Base-by-base conservation (phyloP, 2,888 invertebrate genomes). In the Griposia aprilina region DNA sequence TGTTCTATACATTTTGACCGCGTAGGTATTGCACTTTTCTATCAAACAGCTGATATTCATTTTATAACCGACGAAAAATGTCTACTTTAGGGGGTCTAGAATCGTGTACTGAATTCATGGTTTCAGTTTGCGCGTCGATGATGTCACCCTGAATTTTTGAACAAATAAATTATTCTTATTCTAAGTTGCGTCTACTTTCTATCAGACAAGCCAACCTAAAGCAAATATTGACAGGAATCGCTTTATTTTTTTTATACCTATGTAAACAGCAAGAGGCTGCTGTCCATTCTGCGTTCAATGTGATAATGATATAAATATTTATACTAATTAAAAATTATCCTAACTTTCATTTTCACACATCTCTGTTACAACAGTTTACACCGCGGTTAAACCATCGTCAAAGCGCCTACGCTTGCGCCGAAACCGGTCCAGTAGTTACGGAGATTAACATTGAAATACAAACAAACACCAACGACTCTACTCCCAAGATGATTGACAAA, bases 351-450 rank as follows among this genome's bases (percentile, higher is more conserved):
- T 71, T 75, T 80, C 71, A 87, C 83, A 75, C 70, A 76, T 87
- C 23, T 76, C 63, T 65, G 63, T 81, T 59, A 85, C 74, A 77
- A 70, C 79, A 76, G 70, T 75, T 88, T 73, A 81, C 66, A 41
- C 55, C 26, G 72, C 62, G 52, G 55, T 66, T 60, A 69, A 65
- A 55, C 60, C 57, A 62, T 68, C 68, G 23, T 78, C 69, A 74
- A 78, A 87, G 75, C 80, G 23, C 23, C 50, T 30, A 50, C 23
- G 15, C 30, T 65, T 73, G 13, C 65, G 73, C 72, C 72, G 76
- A 72, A 88, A 88, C 88, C 89, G 83, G 89, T 84, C 26, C 83
- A 87, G 83, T 87, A 83, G 86, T 88, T 88, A 85, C 17, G 81
- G 81, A 68, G 85, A 88, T 88, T 88, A 87, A 69, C 87, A 76